phyloP scores from a whole-genome alignment of 2,888 invertebrate genomes.

The Portevinia maculata region DNA sequence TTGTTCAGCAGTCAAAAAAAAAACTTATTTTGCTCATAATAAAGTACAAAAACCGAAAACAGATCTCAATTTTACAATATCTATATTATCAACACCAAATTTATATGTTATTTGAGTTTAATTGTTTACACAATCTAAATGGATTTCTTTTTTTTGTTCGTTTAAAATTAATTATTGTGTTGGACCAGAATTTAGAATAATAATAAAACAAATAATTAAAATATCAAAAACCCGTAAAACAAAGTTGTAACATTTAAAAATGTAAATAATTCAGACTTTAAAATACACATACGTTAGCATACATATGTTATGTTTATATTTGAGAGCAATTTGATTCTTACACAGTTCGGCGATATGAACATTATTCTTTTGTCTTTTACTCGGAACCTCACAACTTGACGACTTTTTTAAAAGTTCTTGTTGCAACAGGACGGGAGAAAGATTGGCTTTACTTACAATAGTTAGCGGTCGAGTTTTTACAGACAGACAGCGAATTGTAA shows the following conservation, averaged over 20 bases:
- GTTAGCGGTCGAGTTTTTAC: too few relatives aligned
- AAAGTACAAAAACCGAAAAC: conserved; percentile 18
- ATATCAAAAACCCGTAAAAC: conserved; percentile 1
- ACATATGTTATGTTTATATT: too few relatives aligned
- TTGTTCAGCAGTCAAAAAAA: too few relatives aligned
- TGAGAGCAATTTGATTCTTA: too few relatives aligned
- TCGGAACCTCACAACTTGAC: too few relatives aligned
- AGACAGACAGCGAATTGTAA: too few relatives aligned
- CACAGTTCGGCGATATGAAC: too few relatives aligned
- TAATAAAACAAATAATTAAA: neutral
- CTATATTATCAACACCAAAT: conserved; percentile 5
- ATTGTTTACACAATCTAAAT: neutral
- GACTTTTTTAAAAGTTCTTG: too few relatives aligned
- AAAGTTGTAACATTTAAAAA: neutral
- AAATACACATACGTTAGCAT: neutral
- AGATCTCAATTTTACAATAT: neutral
- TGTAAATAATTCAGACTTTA: conserved; percentile 35
- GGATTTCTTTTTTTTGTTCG: neutral
- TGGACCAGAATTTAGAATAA: neutral
- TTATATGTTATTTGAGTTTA: conserved; percentile 6
- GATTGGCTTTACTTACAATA: too few relatives aligned
- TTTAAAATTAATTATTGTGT: conserved; percentile 12
- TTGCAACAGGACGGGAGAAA: too few relatives aligned
- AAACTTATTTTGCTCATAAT: neutral
- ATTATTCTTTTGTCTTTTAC: too few relatives aligned